Conservation (phyloP, 1,140 invertebrate species). For the Zaprionus ghesquierei region DNA sequence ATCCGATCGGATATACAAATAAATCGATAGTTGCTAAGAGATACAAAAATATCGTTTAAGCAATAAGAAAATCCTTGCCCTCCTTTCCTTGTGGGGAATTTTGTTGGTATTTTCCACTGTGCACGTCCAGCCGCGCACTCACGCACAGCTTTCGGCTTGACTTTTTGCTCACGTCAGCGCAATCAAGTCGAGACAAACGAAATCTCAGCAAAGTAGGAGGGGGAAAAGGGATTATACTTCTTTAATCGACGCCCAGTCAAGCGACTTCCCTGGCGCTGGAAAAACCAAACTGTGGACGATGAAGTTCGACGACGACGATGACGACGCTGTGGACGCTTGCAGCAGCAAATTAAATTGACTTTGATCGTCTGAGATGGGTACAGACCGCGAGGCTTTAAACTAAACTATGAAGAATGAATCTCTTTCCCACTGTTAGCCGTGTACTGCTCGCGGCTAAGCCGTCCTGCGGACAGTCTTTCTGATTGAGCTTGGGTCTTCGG, state of each 20-base stretch:
- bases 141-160: slow-evolving; percentile 17
- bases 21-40: not conserved
- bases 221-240: slow-evolving; percentile 20
- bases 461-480: slow-evolving; percentile 54
- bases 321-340: not conserved
- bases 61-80: not conserved
- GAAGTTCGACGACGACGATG: not conserved
- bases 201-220: slow-evolving; percentile 17
- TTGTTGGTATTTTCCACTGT: not conserved
- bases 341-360: slow-evolving; percentile 77
- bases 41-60: not conserved
- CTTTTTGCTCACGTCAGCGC: slow-evolving; percentile 67
- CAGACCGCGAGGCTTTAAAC: slow-evolving; percentile 2
- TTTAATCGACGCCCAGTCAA: slow-evolving; percentile 70
- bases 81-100: not conserved
- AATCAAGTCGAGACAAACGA: slow-evolving; percentile 56
- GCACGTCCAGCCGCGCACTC: not conserved
- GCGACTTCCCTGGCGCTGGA: slow-evolving; percentile 41
- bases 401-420: not conserved
- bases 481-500: slow-evolving; percentile 39
- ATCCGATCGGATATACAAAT: not conserved
- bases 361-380: slow-evolving; percentile 21
- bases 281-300: not conserved
- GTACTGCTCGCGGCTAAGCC: not conserved
- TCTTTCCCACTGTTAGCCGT: not conserved